Percentiles rank a stretch among this genome's conserved stretches.
phyloP scores from a whole-genome alignment of 2,113 vertebrate species.

The Seriola quinqueradiata region DNA sequence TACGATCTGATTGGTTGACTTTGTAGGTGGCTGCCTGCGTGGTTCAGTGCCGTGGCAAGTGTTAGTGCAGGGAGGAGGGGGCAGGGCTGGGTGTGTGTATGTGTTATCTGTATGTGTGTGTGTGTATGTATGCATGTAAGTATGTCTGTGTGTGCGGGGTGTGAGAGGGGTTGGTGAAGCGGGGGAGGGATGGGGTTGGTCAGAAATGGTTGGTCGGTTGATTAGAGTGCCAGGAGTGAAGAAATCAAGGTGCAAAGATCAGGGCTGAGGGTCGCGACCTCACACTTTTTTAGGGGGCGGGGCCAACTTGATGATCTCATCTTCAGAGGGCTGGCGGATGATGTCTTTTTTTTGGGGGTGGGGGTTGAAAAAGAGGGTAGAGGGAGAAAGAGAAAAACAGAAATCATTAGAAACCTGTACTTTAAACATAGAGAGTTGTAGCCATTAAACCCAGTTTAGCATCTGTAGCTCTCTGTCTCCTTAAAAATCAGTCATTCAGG shows the following conservation, averaged over 20 bases:
- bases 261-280: conserved; percentile 62
- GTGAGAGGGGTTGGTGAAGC: not conserved
- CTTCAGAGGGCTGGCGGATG: conserved; percentile 95
- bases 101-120: conserved; percentile 31
- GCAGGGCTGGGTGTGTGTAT: conserved; percentile 6
- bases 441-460: too few relatives aligned
- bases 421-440: too few relatives aligned
- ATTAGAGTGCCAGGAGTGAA: conserved; percentile 70
- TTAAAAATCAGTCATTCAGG: too few relatives aligned
- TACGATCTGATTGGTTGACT: conserved; percentile 75
- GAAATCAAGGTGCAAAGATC: conserved; percentile 74
- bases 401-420: conserved; percentile 12
- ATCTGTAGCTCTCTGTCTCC: too few relatives aligned
- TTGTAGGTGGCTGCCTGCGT: conserved; percentile 39
- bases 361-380: not conserved
- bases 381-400: conserved; percentile 16
- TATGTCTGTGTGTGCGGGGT: not conserved
- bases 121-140: not conserved
- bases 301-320: conserved; percentile 96
- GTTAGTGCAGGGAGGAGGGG: conserved; percentile 37
- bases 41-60: conserved; percentile 33
- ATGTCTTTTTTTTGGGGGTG: conserved; percentile 84
- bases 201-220: conserved; percentile 51
- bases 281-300: conserved; percentile 95
- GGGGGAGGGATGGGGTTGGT: conserved; percentile 24